Conservation (phyloP, 2,888 invertebrate species). For the Hypselothyrea guttata region DNA sequence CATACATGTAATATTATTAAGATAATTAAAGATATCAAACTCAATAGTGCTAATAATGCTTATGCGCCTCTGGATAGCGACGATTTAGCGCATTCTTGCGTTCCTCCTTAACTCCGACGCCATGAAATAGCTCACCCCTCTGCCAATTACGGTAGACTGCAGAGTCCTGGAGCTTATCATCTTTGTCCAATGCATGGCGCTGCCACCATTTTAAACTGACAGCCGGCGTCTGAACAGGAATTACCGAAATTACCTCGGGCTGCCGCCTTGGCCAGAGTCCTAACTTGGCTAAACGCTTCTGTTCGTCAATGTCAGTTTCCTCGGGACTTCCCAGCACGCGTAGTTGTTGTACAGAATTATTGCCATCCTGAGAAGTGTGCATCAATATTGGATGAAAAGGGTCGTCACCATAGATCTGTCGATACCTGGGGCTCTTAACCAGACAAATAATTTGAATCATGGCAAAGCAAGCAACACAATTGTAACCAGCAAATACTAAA, state of each 20-base stretch:
- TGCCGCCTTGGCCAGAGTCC: slow-evolving; percentile 57
- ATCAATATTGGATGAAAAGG: slow-evolving; percentile 64
- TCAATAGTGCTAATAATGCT: slow-evolving; percentile 25
- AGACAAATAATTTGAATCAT: slow-evolving; percentile 78
- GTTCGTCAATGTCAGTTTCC: slow-evolving; percentile 73
- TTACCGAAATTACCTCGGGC: slow-evolving; percentile 59
- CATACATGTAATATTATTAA: no score
- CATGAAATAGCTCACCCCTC: slow-evolving; percentile 41
- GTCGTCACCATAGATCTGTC: slow-evolving; percentile 79
- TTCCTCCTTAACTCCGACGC: slow-evolving; percentile 53
- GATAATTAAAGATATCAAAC: no score
- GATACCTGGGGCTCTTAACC: slow-evolving; percentile 71
- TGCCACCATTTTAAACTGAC: slow-evolving; percentile 63
- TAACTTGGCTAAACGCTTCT: slow-evolving; percentile 64
- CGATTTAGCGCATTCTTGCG: slow-evolving; percentile 60
- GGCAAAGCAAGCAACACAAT: slow-evolving; percentile 75
- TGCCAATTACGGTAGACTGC: slow-evolving; percentile 60
- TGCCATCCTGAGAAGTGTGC: slow-evolving; percentile 11
- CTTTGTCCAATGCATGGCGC: slow-evolving; percentile 50
- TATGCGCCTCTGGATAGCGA: slow-evolving; percentile 40
- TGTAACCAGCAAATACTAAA: slow-evolving; percentile 78
- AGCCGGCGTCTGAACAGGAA: slow-evolving; percentile 46
- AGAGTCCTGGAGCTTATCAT: slow-evolving; percentile 47
- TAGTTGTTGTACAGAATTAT: slow-evolving; percentile 55
- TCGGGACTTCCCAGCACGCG: slow-evolving; percentile 70